phyloP scores from a whole-genome alignment of 2,113 vertebrate species.

The Nycticorax nycticorax region DNA sequence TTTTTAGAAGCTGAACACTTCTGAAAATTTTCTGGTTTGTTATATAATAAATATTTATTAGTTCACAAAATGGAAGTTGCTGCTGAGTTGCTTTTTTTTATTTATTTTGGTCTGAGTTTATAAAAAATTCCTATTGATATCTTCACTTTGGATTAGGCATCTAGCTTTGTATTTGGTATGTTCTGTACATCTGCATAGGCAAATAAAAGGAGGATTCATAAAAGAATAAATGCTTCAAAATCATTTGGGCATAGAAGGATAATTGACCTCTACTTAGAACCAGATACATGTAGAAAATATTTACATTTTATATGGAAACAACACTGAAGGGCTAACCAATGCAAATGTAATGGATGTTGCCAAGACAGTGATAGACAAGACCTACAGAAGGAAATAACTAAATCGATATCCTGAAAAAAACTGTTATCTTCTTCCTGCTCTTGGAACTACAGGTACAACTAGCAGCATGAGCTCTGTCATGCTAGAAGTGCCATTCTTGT shows the following conservation, averaged over 20 bases:
- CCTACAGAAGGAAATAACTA: background rate
- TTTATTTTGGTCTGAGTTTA: background rate
- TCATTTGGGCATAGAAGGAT: background rate
- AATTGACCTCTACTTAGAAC: background rate
- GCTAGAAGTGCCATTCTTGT: background rate
- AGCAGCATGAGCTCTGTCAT: background rate
- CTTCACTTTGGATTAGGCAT: background rate
- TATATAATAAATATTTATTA: background rate
- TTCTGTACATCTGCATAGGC: background rate
- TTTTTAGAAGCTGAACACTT: background rate
- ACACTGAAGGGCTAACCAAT: background rate
- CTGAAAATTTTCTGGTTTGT: background rate
- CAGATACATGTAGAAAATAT: background rate
- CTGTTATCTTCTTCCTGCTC: background rate
- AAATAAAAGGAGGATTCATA: background rate
- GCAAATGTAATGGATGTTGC: background rate
- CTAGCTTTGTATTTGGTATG: background rate
- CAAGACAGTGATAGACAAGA: background rate
- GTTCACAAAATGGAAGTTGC: background rate
- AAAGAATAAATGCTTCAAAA: background rate
- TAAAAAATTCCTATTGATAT: background rate
- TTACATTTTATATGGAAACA: background rate
- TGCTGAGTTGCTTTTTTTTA: background rate
- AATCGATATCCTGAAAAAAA: background rate
- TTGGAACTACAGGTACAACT: background rate